Conservation (phyloP, 2,888 invertebrate genomes). For the Euplagia quadripunctaria region DNA sequence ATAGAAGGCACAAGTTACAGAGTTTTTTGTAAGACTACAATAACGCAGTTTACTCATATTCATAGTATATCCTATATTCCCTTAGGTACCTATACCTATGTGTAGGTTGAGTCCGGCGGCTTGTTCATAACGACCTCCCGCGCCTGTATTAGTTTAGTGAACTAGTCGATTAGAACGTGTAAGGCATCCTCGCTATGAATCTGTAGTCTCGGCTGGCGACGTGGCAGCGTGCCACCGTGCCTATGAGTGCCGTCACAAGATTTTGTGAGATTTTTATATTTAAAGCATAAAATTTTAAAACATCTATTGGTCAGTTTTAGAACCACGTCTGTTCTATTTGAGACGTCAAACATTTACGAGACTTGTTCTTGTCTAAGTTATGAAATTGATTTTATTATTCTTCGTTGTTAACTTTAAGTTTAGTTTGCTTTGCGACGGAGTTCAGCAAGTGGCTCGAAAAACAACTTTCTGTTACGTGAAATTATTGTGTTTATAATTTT, state of each 20-base stretch:
- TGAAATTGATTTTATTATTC: slow-evolving; percentile 5
- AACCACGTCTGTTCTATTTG: slow-evolving; percentile 1
- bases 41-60: too few relatives aligned
- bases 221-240: slow-evolving; percentile 17
- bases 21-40: background rate
- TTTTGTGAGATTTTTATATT: background rate
- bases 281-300: background rate
- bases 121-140: background rate
- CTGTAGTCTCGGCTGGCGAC: slow-evolving; percentile 7
- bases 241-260: background rate
- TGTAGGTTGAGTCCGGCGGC: background rate
- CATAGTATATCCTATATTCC: too few relatives aligned
- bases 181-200: slow-evolving; percentile 33
- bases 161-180: slow-evolving; percentile 37
- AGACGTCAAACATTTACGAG: slow-evolving; percentile 4
- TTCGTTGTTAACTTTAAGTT: slow-evolving; percentile 6
- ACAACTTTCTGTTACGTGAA: background rate
- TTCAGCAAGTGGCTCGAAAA: background rate
- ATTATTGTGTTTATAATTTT: background rate
- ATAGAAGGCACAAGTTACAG: too few relatives aligned
- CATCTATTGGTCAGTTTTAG: background rate
- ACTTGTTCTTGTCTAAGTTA: slow-evolving; percentile 6
- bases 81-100: too few relatives aligned
- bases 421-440: background rate
- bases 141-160: background rate